Evolutionary conservation across 2,888 invertebrate species (phyloP).

Genomic region (Choreutis nemorana): DNA sequence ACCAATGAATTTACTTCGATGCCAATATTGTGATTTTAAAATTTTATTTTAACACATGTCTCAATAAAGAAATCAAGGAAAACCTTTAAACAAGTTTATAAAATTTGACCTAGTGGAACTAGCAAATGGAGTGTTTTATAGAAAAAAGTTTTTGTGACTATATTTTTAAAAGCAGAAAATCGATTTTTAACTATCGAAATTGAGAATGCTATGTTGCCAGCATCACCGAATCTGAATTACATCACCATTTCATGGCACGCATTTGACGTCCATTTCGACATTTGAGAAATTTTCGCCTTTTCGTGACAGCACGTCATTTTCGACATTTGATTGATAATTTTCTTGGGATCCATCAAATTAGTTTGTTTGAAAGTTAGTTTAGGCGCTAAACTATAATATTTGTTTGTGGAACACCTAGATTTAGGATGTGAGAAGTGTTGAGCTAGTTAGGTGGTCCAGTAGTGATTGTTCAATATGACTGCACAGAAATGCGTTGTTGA

Average conservation of each 20-base stretch:
- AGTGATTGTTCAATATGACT: slow-evolving; percentile 40
- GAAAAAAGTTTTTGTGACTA: too few relatives aligned
- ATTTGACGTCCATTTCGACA: slow-evolving; percentile 29
- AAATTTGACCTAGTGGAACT: too few relatives aligned
- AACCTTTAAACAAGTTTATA: too few relatives aligned
- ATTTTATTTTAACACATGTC: too few relatives aligned
- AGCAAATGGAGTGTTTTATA: too few relatives aligned
- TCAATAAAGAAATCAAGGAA: too few relatives aligned
- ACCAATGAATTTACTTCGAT: too few relatives aligned
- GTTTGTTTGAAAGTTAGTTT: slow-evolving; percentile 65
- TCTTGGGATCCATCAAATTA: slow-evolving; percentile 63
- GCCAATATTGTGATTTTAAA: too few relatives aligned
- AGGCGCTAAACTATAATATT: slow-evolving; percentile 56
- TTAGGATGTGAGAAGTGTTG: slow-evolving; percentile 48
- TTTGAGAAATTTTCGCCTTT: slow-evolving; percentile 58
- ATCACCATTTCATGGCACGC: slow-evolving; percentile 62
- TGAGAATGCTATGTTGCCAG: slow-evolving; percentile 32
- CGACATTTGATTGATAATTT: slow-evolving; percentile 68
- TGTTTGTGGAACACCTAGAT: slow-evolving; percentile 29
- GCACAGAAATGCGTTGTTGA: slow-evolving; percentile 58
- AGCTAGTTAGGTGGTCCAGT: slow-evolving; percentile 37
- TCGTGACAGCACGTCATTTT: slow-evolving; percentile 67
- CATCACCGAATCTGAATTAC: slow-evolving; percentile 38
- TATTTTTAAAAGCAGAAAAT: too few relatives aligned
- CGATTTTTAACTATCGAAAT: neutral